phyloP scores from a whole-genome alignment of 2,888 invertebrate genomes.

The Prenolepis imparis region DNA sequence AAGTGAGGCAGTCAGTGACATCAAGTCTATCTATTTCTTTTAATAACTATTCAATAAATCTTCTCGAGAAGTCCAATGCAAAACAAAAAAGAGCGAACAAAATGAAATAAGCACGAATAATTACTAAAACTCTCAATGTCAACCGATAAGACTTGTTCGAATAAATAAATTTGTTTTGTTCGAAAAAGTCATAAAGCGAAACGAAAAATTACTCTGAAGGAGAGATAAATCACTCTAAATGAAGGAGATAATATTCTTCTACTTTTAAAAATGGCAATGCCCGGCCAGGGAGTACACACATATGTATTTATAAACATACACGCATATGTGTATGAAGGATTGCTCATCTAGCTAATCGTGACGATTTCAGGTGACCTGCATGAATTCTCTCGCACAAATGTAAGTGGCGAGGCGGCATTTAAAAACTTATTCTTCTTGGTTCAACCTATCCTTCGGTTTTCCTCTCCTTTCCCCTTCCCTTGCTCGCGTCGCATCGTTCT shows the following conservation, averaged over 20 bases:
- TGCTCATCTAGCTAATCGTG: conserved; percentile 29
- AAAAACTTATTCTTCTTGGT: conserved; percentile 59
- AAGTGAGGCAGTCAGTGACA: background rate
- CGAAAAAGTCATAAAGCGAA: background rate
- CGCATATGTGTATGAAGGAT: conserved; percentile 42
- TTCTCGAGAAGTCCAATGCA: background rate
- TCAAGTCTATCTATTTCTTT: background rate
- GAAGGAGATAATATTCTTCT: no score
- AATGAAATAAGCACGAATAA: background rate
- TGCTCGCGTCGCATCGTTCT: conserved; percentile 31
- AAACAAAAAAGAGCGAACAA: background rate
- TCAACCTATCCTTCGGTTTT: conserved; percentile 27
- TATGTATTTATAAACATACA: conserved; percentile 36
- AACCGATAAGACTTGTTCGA: background rate
- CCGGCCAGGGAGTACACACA: no score
- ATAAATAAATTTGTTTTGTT: background rate
- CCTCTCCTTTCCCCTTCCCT: background rate
- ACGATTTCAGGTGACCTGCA: no score
- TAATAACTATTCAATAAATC: background rate
- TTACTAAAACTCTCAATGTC: background rate
- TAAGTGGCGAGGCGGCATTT: conserved; percentile 62
- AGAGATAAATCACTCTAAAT: no score
- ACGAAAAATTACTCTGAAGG: no score
- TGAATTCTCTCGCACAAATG: conserved; percentile 51
- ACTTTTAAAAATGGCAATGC: no score